Percentiles rank a stretch among this genome's conserved stretches.
These are phyloP conservation scores for Uropetala carovei DNA, from an alignment of 2,888 invertebrate species.

Conservation along the genomic window DNA sequence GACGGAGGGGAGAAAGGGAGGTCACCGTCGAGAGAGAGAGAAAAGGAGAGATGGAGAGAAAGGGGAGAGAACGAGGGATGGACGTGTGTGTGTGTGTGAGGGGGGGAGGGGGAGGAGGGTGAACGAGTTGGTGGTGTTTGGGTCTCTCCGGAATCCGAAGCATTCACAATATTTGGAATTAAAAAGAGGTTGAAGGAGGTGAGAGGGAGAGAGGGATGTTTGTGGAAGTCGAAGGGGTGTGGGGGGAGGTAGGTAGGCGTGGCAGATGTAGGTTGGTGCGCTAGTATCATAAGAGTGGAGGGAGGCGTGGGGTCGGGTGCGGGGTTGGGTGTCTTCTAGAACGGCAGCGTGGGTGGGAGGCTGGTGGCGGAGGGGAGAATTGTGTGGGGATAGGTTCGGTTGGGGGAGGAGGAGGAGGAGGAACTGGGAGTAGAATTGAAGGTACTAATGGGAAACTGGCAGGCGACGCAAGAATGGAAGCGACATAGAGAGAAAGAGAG, in stretches of 20 bases:
- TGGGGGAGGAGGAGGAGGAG: not conserved
- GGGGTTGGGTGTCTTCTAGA: no score
- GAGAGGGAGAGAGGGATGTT: not conserved
- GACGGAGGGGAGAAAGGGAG: not conserved
- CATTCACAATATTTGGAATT: constrained; percentile 65
- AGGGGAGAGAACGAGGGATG: not conserved
- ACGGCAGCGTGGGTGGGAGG: not conserved
- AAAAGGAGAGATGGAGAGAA: not conserved
- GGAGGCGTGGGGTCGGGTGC: not conserved
- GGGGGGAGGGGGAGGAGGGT: no score
- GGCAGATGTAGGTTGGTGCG: not conserved
- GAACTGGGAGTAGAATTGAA: constrained; percentile 1
- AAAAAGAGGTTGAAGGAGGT: not conserved
- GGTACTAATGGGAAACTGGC: constrained; percentile 52
- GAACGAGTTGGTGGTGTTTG: not conserved
- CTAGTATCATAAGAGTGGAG: not conserved
- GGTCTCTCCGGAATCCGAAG: constrained; percentile 57
- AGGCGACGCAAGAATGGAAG: not conserved
- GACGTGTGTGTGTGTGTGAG: not conserved
- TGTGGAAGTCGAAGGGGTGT: not conserved
- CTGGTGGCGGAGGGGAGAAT: not conserved
- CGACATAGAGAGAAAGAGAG: not conserved
- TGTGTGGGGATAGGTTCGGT: not conserved
- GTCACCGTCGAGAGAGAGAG: not conserved
- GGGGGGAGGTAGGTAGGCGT: not conserved